phyloP scores from a whole-genome alignment of 2,113 vertebrate genomes.

The Bungarus multicinctus region DNA sequence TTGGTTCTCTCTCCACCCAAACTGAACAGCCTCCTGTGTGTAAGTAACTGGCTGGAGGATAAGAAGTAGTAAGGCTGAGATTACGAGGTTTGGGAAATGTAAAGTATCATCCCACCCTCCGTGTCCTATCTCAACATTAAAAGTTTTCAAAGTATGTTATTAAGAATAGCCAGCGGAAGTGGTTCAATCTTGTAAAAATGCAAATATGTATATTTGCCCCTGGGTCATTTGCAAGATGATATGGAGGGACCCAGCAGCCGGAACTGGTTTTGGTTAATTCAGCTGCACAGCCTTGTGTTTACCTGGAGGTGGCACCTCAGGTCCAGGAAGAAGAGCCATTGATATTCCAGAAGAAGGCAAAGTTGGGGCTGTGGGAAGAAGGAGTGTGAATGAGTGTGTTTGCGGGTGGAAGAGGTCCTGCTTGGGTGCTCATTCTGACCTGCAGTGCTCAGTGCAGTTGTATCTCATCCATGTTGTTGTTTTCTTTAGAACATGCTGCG shows the following conservation, averaged over 20 bases:
- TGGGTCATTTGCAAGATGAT: neutral
- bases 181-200: neutral
- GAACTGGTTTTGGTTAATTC: neutral
- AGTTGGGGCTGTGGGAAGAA: neutral
- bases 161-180: neutral
- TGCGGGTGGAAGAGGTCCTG: no score
- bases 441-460: no score
- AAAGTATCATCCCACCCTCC: neutral
- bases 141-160: neutral
- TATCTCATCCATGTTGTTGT: neutral
- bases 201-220: neutral
- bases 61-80: neutral
- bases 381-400: neutral
- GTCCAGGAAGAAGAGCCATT: neutral
- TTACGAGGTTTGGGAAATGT: neutral
- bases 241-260: neutral
- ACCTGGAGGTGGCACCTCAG: neutral
- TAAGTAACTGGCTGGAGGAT: neutral
- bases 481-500: slow-evolving; percentile 84
- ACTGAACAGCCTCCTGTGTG: neutral
- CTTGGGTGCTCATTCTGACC: rapidly evolving
- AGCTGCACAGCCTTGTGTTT: neutral
- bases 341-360: neutral
- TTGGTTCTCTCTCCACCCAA: neutral
- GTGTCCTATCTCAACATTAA: neutral